Evolutionary conservation across 1,140 invertebrate genomes (phyloP), one percentile per base, ranked within the genome.

Genomic region (Drosophila willistoni): DNA sequence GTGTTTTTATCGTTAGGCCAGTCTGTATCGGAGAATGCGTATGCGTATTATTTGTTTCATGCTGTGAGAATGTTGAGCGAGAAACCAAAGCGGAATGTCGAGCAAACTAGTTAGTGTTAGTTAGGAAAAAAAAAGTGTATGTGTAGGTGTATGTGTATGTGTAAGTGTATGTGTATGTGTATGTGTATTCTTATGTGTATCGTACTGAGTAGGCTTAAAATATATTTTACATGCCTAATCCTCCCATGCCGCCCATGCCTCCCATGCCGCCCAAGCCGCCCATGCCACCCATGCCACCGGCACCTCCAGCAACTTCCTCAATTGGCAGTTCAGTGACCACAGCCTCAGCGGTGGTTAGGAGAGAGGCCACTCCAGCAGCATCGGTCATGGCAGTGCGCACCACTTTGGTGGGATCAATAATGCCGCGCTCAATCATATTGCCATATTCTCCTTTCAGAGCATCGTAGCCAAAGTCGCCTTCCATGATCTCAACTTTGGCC

Each of bases 361-460:
- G 93, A 0, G 98, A 99, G 2, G 99, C 98, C 19, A 99, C 98
- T 63, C 99, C 98, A 68, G 98, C 96, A 9, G 99, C 99, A 94
- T 99, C 98, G n/a, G 98, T 97, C n/a, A 99, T 93, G 1, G 98
- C 98, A 59, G 98, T 99, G 85, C 98, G 94, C 0, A 99, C 98
- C 77, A 99, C 97, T 93, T 99, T 99, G 3, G 99, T 99, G 7
- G 99, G 99, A 93, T 99, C 99, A 92, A 99, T 99, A 82, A 99
- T 99, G 73, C 99, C 99, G 81, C 96, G 96, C 82, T 98, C 96
- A 82, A 99, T 97, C 96, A 99, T 97, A 92, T 99, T 97, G 1
- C 98, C 97, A 93, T 97, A 99, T 92, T 98, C 96, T 90, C 97
- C 96, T 75, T 97, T 98, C 17, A 99, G 86, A 0, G 99, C 98